Evolutionary conservation across 1,140 invertebrate species (phyloP).

Genomic region (Neodiprion pinetum): DNA sequence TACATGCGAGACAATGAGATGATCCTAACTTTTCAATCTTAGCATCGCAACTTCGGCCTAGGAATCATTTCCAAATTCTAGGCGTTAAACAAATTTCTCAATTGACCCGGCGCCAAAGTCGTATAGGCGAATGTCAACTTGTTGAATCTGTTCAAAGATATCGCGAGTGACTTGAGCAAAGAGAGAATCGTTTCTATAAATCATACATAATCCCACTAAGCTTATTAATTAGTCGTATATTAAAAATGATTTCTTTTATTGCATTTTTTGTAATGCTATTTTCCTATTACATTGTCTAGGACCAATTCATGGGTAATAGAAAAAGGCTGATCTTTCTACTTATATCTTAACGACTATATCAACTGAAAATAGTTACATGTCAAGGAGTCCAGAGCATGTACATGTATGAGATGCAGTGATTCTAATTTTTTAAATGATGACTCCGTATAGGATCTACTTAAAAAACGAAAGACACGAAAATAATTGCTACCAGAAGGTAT

Average conservation of each 20-base stretch:
- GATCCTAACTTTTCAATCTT: no score
- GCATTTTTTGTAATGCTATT: constrained; percentile 26
- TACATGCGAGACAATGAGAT: no score
- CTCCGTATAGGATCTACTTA: background rate
- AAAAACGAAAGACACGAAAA: background rate
- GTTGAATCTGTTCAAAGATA: no score
- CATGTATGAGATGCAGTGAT: background rate
- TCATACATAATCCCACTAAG: background rate
- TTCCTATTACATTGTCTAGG: constrained; percentile 26
- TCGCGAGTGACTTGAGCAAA: background rate
- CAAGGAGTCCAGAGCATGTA: constrained; percentile 11
- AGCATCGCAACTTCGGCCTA: no score
- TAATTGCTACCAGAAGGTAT: background rate
- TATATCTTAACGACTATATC: constrained; percentile 1
- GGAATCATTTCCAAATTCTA: no score
- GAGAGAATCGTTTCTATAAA: background rate
- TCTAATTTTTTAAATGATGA: background rate
- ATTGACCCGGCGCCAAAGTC: no score
- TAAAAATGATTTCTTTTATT: constrained; percentile 16
- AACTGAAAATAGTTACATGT: background rate
- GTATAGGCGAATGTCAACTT: no score
- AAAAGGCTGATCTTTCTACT: constrained; percentile 45
- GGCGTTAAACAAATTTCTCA: no score
- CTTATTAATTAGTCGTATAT: background rate
- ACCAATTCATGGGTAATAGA: constrained; percentile 35